These are phyloP conservation scores for Polypterus senegalus DNA, from an alignment of 2,113 vertebrate genomes.

Conservation along the genomic window DNA sequence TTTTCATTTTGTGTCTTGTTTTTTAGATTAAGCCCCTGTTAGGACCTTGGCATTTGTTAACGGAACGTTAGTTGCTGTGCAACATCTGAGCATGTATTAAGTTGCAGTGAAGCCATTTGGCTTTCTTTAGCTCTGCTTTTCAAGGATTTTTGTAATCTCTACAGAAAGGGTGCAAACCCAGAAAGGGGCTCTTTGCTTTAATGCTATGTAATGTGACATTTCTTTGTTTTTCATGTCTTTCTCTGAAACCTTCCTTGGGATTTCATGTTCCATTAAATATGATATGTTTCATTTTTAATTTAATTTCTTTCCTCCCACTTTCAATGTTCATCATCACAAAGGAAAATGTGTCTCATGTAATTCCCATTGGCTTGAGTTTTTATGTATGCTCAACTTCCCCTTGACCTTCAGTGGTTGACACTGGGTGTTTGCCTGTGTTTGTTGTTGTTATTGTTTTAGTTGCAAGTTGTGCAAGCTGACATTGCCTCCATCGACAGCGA, in stretches of 20 bases:
- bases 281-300: constrained; percentile 11
- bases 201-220: constrained; percentile 16
- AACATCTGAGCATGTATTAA: too few relatives aligned
- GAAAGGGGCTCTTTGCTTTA: background rate
- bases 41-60: too few relatives aligned
- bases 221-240: constrained; percentile 9
- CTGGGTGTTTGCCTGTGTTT: constrained; percentile 76
- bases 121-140: constrained; percentile 15
- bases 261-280: constrained; percentile 17
- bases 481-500: constrained; percentile 97
- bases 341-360: background rate
- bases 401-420: constrained; percentile 55
- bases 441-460: constrained; percentile 83
- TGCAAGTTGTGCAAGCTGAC: constrained; percentile 99
- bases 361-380: background rate
- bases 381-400: too few relatives aligned
- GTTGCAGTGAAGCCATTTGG: too few relatives aligned
- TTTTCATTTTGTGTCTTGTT: too few relatives aligned
- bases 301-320: constrained; percentile 15
- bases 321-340: background rate
- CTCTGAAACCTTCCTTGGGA: background rate
- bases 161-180: constrained; percentile 10
- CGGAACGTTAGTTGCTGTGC: too few relatives aligned
- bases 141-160: constrained; percentile 35
- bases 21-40: too few relatives aligned